Conservation (phyloP, 2,888 invertebrate genomes). For the Acanthococcus lagerstroemiae region DNA sequence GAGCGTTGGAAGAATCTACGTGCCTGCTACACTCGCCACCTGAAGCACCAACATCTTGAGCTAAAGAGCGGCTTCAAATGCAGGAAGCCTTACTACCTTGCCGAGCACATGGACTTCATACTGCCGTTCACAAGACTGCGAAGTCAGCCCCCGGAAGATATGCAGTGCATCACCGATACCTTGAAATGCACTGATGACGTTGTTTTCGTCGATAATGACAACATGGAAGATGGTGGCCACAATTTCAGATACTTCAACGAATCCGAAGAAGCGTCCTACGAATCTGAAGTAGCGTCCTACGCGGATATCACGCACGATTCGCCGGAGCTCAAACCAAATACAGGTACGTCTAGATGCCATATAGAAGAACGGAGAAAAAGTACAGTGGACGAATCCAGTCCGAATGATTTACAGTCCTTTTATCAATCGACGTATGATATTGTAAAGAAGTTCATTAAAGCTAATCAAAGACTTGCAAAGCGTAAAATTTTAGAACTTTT, state of each 20-base stretch:
- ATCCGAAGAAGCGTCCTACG: constrained; percentile 1
- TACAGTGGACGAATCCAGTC: too few relatives aligned
- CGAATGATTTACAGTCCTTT: too few relatives aligned
- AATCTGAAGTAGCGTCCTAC: too few relatives aligned
- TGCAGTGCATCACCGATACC: constrained; percentile 6
- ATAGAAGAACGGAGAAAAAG: too few relatives aligned
- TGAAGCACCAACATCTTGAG: constrained; percentile 5
- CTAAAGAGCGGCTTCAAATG: neutral
- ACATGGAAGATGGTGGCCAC: neutral
- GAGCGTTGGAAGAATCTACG: constrained; percentile 18
- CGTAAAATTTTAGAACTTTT: too few relatives aligned
- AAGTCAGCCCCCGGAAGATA: neutral
- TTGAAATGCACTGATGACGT: too few relatives aligned
- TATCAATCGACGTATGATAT: too few relatives aligned
- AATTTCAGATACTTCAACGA: constrained; percentile 1
- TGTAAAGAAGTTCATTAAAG: too few relatives aligned
- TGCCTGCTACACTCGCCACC: constrained; percentile 10
- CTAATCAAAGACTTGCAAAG: too few relatives aligned
- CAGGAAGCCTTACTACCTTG: constrained; percentile 13
- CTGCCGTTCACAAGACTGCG: constrained; percentile 10
- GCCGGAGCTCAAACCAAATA: too few relatives aligned
- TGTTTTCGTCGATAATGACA: neutral
- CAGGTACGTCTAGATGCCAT: neutral
- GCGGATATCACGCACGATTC: too few relatives aligned
- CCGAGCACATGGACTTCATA: constrained; percentile 2